phyloP scores from a whole-genome alignment of 2,888 invertebrate genomes.

The Papilio demoleus region DNA sequence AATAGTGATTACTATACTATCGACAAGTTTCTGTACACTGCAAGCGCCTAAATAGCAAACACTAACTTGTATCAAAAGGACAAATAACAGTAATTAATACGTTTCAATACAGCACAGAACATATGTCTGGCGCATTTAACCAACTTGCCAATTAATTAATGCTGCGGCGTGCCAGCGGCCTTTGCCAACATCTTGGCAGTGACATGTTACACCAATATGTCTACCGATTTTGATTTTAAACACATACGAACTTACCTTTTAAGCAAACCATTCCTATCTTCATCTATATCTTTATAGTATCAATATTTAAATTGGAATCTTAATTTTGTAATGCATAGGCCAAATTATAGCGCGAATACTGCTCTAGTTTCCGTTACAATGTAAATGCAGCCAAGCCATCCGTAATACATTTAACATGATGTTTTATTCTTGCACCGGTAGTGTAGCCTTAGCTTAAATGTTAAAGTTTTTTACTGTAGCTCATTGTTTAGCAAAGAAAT shows the following conservation, averaged over 20 bases:
- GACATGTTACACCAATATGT: slow-evolving; percentile 35
- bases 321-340: too few species aligned
- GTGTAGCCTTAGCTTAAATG: too few species aligned
- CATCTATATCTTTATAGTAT: not conserved
- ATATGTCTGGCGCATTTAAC: slow-evolving; percentile 17
- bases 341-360: too few species aligned
- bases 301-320: too few species aligned
- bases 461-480: too few species aligned
- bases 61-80: slow-evolving; percentile 22
- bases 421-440: too few species aligned
- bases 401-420: too few species aligned
- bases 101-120: slow-evolving; percentile 33
- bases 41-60: not conserved
- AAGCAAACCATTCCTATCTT: not conserved
- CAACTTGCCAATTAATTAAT: slow-evolving; percentile 34
- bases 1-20: not conserved
- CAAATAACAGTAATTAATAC: slow-evolving; percentile 32
- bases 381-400: too few species aligned
- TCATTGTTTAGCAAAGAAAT: too few species aligned
- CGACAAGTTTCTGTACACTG: too few species aligned
- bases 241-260: not conserved
- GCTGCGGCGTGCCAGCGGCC: not conserved
- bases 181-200: slow-evolving; percentile 33
- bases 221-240: slow-evolving; percentile 19
- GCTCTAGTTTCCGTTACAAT: too few species aligned